Evolutionary conservation across 2,888 invertebrate species (phyloP).

Genomic region (Stenolophus ochropezus): DNA sequence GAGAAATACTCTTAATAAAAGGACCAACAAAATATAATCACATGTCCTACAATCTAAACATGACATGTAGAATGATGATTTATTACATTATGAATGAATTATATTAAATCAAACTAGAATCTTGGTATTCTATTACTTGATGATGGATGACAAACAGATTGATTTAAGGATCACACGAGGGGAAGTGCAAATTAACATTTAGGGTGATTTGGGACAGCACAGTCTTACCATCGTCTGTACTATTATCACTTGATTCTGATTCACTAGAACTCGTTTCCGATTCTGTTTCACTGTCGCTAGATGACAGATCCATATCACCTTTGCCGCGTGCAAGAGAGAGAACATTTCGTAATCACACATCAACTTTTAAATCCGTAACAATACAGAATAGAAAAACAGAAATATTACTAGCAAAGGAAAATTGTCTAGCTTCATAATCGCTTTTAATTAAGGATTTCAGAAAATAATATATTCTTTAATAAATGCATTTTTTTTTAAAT

Average conservation of each 20-base stretch:
- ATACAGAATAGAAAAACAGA: conserved; percentile 44
- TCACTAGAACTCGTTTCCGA: conserved; percentile 73
- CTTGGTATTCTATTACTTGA: conserved; percentile 15
- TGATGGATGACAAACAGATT: conserved; percentile 34
- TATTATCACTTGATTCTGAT: conserved; percentile 73
- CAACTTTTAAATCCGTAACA: conserved; percentile 63
- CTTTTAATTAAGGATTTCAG: no score
- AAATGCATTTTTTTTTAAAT: no score
- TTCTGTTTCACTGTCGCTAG: conserved; percentile 75
- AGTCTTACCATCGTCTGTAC: conserved; percentile 73
- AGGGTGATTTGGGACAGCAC: conserved; percentile 36
- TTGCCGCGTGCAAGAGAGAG: conserved; percentile 68
- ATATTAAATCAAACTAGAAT: conserved; percentile 36
- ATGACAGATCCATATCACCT: conserved; percentile 71
- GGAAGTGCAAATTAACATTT: background rate
- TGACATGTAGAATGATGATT: conserved; percentile 34
- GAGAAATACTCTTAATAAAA: conserved; percentile 7
- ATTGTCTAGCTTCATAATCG: no score
- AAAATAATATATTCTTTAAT: no score
- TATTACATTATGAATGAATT: conserved; percentile 22
- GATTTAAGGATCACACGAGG: conserved; percentile 28
- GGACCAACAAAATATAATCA: background rate
- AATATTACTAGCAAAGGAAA: no score
- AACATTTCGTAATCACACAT: background rate
- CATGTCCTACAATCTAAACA: conserved; percentile 14